phyloP scores from a whole-genome alignment of 2,797 vertebrate genomes.

The Taenioides sp. region DNA sequence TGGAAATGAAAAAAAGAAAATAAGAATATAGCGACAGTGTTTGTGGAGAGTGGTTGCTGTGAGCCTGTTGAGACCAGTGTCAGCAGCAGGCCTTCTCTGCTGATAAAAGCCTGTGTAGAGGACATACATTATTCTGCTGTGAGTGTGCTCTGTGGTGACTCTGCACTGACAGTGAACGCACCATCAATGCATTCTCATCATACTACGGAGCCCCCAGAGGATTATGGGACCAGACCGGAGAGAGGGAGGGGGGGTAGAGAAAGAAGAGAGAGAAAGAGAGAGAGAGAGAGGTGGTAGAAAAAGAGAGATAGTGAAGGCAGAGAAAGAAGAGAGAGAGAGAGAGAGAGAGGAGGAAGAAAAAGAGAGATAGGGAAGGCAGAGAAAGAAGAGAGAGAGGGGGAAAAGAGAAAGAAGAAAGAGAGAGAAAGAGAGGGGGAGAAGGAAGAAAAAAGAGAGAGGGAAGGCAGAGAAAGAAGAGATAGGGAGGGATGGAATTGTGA shows the following conservation, averaged over 20 bases:
- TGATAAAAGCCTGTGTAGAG: slow-evolving; percentile 1
- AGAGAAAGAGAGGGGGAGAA: too few relatives aligned
- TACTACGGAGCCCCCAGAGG: slow-evolving; percentile 24
- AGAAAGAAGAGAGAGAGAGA: too few relatives aligned
- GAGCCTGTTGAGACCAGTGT: not conserved
- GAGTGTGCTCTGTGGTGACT: slow-evolving; percentile 15
- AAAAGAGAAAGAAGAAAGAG: too few relatives aligned
- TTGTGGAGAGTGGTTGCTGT: too few relatives aligned
- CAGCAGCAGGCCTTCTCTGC: not conserved
- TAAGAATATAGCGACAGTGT: too few relatives aligned
- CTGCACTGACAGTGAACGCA: slow-evolving; percentile 26
- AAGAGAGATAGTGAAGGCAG: not conserved
- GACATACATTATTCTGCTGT: slow-evolving; percentile 23
- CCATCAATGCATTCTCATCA: slow-evolving; percentile 49
- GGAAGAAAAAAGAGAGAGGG: too few relatives aligned
- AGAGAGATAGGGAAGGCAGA: too few relatives aligned
- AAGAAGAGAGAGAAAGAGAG: not conserved
- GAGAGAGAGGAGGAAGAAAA: too few relatives aligned
- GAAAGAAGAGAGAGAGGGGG: too few relatives aligned
- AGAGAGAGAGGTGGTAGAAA: not conserved
- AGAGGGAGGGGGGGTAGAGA: not conserved
- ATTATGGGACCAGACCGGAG: slow-evolving; percentile 20
- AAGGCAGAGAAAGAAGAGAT: too few relatives aligned
- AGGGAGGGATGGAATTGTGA: too few relatives aligned
- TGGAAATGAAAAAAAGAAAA: too few relatives aligned